phyloP scores from a whole-genome alignment of 2,888 invertebrate species.

The Luperina testacea region DNA sequence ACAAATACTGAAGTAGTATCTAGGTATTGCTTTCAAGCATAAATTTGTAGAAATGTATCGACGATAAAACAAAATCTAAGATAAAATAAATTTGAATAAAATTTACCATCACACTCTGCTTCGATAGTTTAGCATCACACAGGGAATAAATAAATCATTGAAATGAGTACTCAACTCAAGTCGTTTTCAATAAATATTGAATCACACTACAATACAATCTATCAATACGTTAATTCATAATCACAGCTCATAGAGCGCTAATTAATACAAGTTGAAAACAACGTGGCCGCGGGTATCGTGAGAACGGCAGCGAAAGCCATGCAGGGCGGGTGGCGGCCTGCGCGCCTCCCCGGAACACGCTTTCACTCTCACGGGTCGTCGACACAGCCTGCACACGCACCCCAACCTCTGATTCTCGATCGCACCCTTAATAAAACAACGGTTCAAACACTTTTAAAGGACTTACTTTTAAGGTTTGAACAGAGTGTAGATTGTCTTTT shows the following conservation, averaged over 20 bases:
- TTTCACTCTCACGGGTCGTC: constrained; percentile 89
- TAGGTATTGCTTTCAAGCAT: neutral
- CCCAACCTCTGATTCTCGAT: constrained; percentile 82
- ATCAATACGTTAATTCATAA: constrained; percentile 28
- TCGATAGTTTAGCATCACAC: neutral
- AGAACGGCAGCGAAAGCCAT: constrained; percentile 88
- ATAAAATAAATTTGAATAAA: neutral
- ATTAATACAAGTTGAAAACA: constrained; percentile 82
- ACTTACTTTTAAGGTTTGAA: constrained; percentile 1
- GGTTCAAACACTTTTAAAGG: neutral
- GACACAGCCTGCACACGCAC: constrained; percentile 83
- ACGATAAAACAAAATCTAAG: neutral
- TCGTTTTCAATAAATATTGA: neutral
- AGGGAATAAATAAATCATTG: neutral
- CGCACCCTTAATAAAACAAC: constrained; percentile 43
- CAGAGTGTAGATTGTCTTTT: neutral
- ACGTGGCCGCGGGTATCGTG: constrained; percentile 83
- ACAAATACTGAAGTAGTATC: neutral
- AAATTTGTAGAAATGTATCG: neutral
- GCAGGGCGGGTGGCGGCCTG: constrained; percentile 83
- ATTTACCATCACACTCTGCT: neutral
- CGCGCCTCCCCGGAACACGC: constrained; percentile 87
- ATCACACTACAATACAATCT: constrained; percentile 7
- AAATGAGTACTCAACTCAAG: neutral
- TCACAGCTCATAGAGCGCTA: constrained; percentile 64